These are phyloP conservation scores for Flabesymbios commensalis DNA, from an alignment of 2,888 invertebrate genomes.

Conservation along the genomic window DNA sequence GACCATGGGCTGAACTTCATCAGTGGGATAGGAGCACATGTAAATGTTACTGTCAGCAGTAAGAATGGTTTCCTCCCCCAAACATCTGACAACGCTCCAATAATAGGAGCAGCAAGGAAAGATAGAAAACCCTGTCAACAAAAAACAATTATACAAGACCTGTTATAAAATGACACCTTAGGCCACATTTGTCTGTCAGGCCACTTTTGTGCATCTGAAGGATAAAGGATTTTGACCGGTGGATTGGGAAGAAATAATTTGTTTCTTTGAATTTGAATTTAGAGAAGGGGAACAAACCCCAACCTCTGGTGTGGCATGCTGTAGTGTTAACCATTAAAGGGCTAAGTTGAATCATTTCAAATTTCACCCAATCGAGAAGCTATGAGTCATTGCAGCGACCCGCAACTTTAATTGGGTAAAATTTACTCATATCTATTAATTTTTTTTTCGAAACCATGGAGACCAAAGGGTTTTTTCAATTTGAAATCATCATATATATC, in stretches of 20 bases:
- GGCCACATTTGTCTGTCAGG: not conserved
- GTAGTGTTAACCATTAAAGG: no score
- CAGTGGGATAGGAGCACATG: constrained; percentile 96
- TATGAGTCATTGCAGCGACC: no score
- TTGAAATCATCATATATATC: no score
- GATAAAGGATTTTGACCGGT: not conserved
- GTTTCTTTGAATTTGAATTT: not conserved
- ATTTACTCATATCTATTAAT: no score
- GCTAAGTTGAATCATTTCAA: no score
- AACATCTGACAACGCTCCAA: constrained; percentile 96
- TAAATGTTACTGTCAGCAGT: constrained; percentile 90
- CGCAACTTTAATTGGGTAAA: no score
- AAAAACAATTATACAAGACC: no score
- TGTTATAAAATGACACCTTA: no score
- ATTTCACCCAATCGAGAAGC: no score
- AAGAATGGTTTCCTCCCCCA: constrained; percentile 90
- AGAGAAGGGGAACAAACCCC: not conserved
- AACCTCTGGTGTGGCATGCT: not conserved
- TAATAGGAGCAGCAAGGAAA: constrained; percentile 94
- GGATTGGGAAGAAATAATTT: not conserved
- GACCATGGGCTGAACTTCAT: constrained; percentile 98
- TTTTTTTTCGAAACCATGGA: no score
- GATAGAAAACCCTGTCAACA: constrained; percentile 81
- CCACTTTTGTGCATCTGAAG: not conserved
- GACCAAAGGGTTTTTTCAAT: no score